Evolutionary conservation across 1,140 invertebrate species (phyloP), one percentile per base, ranked within the genome.

Genomic region (Watersipora subatra): DNA sequence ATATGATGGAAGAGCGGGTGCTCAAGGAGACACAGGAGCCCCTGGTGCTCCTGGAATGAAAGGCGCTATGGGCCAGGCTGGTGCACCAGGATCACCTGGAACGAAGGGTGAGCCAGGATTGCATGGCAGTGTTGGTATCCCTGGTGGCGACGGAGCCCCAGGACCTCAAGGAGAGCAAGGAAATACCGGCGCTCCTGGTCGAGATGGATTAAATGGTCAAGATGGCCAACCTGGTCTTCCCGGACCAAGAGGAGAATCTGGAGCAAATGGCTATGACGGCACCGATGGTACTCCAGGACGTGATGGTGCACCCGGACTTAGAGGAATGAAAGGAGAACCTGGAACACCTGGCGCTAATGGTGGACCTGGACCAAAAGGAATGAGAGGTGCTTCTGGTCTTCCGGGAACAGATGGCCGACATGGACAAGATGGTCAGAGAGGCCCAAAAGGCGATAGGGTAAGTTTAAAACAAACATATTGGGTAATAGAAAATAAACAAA

Each of bases 11-110:
- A 2, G 28, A 24, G 28, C 3, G n/a, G 64, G 64, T 3, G 15
- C 2, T n/a, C 3, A n/a, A 28, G 64, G 64, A 64, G 27, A 27
- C 12, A 3, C 3, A 15, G 64, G 64, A 24, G 19, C 7, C 3
- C 3, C 15, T 26, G 63, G 63, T 12, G n/a, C 24, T 22, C 17
- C 46, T 17, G 63, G 63, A 19, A 7, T 25, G 26, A 58, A 57
- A 22, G 63, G 63, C 12, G n/a, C 25, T 62, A 28, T 59, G 20
- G 64, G 64, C 3, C 7, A 61, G 2, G 1, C 0, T 64, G 67
- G 67, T 15, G 2, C 2, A 26, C 24, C 66, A 57, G 67, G 67
- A 57, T 25, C 26, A 19, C n/a, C 61, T 17, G 68, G 68, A 46
- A n/a, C 19, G 25, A n/a, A 34, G 12, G 68, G 68, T 30, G 17